Evolutionary conservation across 2,113 vertebrate species (phyloP).

Genomic region (Elgaria multicarinata): DNA sequence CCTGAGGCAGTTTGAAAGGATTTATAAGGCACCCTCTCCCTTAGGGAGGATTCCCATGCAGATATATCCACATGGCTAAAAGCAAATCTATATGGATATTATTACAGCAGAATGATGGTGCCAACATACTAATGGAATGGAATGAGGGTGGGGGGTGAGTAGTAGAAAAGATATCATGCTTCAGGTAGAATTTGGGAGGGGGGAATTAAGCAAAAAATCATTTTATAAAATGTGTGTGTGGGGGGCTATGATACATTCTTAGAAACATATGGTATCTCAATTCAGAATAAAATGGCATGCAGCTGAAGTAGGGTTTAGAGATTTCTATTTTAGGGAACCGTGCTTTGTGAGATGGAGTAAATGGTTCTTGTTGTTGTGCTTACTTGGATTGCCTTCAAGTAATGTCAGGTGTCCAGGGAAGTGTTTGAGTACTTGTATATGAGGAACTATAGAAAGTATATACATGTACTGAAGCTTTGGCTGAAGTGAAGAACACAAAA

Average conservation of each 20-base stretch:
- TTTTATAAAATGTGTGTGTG: not conserved
- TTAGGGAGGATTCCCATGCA: not conserved
- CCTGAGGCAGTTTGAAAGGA: not conserved
- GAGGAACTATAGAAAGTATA: constrained; percentile 9
- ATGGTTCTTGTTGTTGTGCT: too few relatives aligned
- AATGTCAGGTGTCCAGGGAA: not conserved
- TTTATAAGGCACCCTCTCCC: not conserved
- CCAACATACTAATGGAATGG: not conserved
- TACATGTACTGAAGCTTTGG: constrained; percentile 22
- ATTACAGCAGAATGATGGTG: not conserved
- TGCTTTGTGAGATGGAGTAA: not conserved
- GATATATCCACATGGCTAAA: not conserved
- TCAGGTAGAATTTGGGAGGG: not conserved
- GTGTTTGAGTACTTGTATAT: not conserved
- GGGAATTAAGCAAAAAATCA: not conserved
- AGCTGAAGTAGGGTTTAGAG: not conserved
- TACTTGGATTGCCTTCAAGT: not conserved
- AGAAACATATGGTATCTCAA: not conserved
- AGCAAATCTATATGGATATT: not conserved
- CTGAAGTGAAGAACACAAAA: not conserved
- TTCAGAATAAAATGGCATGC: not conserved
- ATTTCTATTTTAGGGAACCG: not conserved
- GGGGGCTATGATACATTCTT: not conserved
- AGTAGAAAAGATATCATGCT: not conserved
- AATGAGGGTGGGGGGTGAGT: too few relatives aligned